Base-by-base conservation (phyloP, 2,888 invertebrate genomes). In the Cheiracanthium punctorium region DNA sequence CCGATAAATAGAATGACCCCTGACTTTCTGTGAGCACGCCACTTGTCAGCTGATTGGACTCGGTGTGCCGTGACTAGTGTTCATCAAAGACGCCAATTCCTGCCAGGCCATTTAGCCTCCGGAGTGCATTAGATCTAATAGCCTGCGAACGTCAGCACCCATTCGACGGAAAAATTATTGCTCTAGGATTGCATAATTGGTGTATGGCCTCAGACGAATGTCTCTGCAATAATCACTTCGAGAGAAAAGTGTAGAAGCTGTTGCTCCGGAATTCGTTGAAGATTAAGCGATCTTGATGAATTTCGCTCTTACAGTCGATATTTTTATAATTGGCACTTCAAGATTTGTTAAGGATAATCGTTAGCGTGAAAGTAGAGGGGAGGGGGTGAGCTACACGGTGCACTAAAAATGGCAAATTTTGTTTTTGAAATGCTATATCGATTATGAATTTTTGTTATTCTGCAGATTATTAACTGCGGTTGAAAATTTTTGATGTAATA, bases 1-100 rank as follows among this genome's bases (percentile, higher is more conserved):
- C 76, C 75, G 69, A 58, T 72, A 76, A 82, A 82, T 82, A 77
- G 82, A 77, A 71, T 82, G 82, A 82, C 82, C 82, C 76, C 71
- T 82, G 82, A 82, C 82, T 82, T 82, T 82, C 82, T 77, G n/a
- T 70, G n/a, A 37, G 29, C 76, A 17, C 72, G 71, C 71, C 80
- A 80, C 71, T 75, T 82, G 82, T 82, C 75, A 82, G 75, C 74
- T 69, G 70, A 82, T 82, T 75, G 69, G 75, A 71, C 58, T 71
- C 41, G 30, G 48, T 52, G 79, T 82, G 72, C 69, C 82, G 82
- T 82, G 82, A 82, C 82, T 72, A 32, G 43, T 28, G 29, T 43
- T 72, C 82, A 82, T 82, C 82, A 82, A 72, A 52, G 65, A 33
- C 32, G 64, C 48, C 43, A 76, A 72, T 82, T 76, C 76, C 75